These are phyloP conservation scores for Anser cygnoides DNA, from an alignment of 2,113 vertebrate species.

Conservation along the genomic window DNA sequence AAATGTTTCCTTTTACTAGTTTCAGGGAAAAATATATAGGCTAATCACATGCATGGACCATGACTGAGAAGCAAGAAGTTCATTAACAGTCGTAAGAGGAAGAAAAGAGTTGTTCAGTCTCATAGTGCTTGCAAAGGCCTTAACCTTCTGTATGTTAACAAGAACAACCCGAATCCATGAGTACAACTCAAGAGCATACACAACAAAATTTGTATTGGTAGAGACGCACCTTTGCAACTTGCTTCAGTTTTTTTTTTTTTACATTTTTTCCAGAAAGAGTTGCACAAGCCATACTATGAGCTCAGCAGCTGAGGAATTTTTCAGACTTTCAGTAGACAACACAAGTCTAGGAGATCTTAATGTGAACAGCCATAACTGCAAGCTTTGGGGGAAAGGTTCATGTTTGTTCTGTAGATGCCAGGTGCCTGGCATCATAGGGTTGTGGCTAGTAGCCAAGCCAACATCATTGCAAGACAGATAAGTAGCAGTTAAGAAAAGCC, in stretches of 20 bases:
- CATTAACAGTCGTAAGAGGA: not conserved
- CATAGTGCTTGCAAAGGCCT: not conserved
- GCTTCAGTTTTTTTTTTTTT: not conserved
- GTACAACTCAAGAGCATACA: not conserved
- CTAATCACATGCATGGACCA: not conserved
- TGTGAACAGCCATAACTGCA: not conserved
- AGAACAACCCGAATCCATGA: not conserved
- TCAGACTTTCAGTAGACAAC: not conserved
- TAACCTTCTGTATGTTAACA: not conserved
- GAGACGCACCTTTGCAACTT: not conserved
- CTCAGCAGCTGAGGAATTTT: not conserved
- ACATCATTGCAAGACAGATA: not conserved
- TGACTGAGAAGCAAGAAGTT: not conserved
- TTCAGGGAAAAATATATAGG: not conserved
- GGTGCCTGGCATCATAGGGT: not conserved
- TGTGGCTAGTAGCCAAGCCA: not conserved
- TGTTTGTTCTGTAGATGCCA: not conserved
- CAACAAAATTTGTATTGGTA: rapidly evolving
- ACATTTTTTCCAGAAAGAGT: not conserved
- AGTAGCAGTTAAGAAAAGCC: not conserved
- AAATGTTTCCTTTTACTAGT: not conserved
- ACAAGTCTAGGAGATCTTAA: not conserved
- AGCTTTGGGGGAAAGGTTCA: rapidly evolving
- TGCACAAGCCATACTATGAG: not conserved
- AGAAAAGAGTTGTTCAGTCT: not conserved